Base-by-base conservation (phyloP, 2,888 invertebrate genomes). In the Teleogryllus oceanicus region DNA sequence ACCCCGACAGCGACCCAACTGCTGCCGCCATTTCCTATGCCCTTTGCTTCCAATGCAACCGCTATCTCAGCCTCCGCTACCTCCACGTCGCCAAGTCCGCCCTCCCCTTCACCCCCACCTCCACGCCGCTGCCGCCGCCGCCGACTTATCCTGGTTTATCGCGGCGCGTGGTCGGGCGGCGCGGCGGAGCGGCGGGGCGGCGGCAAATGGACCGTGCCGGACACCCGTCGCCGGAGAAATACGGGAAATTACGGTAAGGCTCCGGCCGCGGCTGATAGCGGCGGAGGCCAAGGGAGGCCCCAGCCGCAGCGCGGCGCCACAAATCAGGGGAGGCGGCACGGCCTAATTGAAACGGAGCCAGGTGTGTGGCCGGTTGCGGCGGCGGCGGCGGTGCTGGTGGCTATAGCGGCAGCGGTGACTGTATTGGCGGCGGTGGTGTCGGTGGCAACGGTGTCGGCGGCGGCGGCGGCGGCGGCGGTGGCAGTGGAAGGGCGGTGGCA, bases 191-290 rank as follows among this genome's bases (percentile, higher is more conserved):
- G 37, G 37, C 37, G 37, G 37, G 37, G 37, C 62, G 62, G 62
- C 62, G 62, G 37, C 62, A 62, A 62, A 62, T 62, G 62, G 62
- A 62, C 62, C 62, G 62, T 62, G 62, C 62, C 62, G 62, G 62
- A 62, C 62, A 62, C 62, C 62, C 62, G 62, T 62, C 62, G 16
- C n/a, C n/a, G 16, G 62, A 62, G 62, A 62, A 62, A 62, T 62
- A 62, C 62, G 62, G 62, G 62, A 62, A 62, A 62, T n/a, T 13
- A 62, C 62, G 62, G 62, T 62, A 62, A 62, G 13, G 62, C 62
- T 62, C 62, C 62, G 62, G 62, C 13, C 62, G 62, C 62, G 62
- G 16, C 16, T n/a, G 62, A 62, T 62, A 62, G 62, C 62, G 62
- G 62, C 62, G 62, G 62, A 13, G 62, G 62, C 62, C n/a, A 18